Conservation (phyloP, 2,888 invertebrate genomes). For the Glomeris marginata region DNA sequence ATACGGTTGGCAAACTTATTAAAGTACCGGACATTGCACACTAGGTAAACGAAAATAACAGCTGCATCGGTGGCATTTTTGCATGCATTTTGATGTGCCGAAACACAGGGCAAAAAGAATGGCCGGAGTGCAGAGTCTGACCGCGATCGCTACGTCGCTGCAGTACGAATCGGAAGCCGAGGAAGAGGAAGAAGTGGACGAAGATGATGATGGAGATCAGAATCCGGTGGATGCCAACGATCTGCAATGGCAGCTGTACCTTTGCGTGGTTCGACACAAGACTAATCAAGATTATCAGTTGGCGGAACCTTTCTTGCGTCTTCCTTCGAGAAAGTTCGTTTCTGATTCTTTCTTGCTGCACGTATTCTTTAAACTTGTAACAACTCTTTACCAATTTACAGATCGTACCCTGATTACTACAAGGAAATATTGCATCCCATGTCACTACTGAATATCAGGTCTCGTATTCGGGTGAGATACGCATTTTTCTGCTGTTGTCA, state of each 20-base stretch:
- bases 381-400: slow-evolving; percentile 26
- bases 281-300: slow-evolving; percentile 49
- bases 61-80: neutral
- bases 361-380: no score
- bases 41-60: neutral
- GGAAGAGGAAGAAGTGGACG: slow-evolving; percentile 18
- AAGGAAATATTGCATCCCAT: slow-evolving; percentile 92
- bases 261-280: slow-evolving; percentile 20
- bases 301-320: slow-evolving; percentile 81
- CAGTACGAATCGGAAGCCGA: slow-evolving; percentile 30
- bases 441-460: slow-evolving; percentile 71
- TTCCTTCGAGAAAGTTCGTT: slow-evolving; percentile 50
- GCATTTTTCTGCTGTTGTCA: slow-evolving; percentile 2
- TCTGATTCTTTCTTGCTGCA: slow-evolving; percentile 8
- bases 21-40: neutral
- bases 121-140: slow-evolving; percentile 37
- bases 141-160: slow-evolving; percentile 44
- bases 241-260: slow-evolving; percentile 68
- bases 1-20: slow-evolving; percentile 37
- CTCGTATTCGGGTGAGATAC: slow-evolving; percentile 32
- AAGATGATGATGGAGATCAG: slow-evolving; percentile 36
- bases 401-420: slow-evolving; percentile 94
- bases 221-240: slow-evolving; percentile 14
- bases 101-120: slow-evolving; percentile 22
- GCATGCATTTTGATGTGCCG: neutral